A percentile compares a stretch with the other conserved stretches of the same genome.
Evolutionary conservation across 2,888 invertebrate genomes (phyloP).

Genomic region (Tortrix viridana): DNA sequence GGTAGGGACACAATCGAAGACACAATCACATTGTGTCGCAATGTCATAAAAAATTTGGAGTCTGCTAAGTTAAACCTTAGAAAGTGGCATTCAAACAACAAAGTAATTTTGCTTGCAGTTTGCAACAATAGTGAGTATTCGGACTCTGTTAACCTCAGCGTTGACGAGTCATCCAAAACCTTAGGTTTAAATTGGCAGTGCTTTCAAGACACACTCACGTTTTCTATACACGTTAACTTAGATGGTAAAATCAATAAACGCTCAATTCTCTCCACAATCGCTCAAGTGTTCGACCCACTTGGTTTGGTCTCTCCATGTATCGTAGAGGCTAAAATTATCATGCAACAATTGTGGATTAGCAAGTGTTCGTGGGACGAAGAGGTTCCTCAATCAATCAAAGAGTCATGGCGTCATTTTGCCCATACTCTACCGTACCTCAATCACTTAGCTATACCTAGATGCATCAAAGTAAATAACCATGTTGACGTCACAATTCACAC

Average conservation of each 20-base stretch:
- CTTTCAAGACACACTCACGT: background rate
- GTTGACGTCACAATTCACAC: no score
- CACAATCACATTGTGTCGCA: background rate
- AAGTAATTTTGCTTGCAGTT: background rate
- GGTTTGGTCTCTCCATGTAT: conserved; percentile 30
- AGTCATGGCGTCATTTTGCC: conserved; percentile 14
- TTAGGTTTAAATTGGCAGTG: background rate
- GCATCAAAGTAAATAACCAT: no score
- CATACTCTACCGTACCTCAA: no score
- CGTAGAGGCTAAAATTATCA: conserved; percentile 27
- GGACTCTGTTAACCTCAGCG: background rate
- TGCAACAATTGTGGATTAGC: conserved; percentile 33
- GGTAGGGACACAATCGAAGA: background rate
- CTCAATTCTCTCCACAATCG: conserved; percentile 27
- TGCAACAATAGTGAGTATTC: background rate
- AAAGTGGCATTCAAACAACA: background rate
- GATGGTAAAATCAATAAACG: background rate
- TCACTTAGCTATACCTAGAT: no score
- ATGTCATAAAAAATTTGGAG: background rate
- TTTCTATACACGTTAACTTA: background rate
- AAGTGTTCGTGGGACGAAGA: conserved; percentile 36
- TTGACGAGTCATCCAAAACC: background rate
- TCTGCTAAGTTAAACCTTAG: background rate
- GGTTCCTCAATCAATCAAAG: conserved; percentile 16
- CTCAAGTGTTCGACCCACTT: conserved; percentile 38